Conservation (phyloP, 2,888 invertebrate species). For the Alcis repandata region DNA sequence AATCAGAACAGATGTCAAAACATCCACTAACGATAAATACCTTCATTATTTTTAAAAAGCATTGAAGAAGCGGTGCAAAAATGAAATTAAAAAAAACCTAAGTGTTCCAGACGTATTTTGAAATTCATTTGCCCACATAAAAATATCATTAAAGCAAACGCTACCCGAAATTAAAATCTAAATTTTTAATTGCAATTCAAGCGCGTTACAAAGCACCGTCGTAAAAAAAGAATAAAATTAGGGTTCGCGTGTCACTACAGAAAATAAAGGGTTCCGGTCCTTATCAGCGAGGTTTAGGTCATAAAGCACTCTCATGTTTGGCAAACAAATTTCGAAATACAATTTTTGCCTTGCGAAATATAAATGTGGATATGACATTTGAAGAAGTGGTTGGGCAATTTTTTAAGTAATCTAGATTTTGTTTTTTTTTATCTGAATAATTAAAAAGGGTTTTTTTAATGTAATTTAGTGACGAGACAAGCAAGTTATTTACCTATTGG, state of each 20-base stretch:
- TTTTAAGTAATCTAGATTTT: no score
- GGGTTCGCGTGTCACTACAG: conserved; percentile 56
- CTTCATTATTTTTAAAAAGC: background rate
- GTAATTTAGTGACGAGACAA: no score
- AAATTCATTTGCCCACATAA: conserved; percentile 25
- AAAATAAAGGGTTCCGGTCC: conserved; percentile 46
- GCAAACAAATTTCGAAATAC: conserved; percentile 70
- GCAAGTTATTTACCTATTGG: no score
- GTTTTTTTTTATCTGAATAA: no score
- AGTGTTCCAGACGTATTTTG: background rate
- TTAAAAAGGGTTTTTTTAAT: no score
- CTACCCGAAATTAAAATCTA: conserved; percentile 27
- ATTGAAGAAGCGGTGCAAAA: background rate
- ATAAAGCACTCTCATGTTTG: conserved; percentile 70
- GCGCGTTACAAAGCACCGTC: conserved; percentile 25
- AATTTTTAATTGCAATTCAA: conserved; percentile 45
- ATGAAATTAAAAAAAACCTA: background rate
- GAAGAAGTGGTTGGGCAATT: no score
- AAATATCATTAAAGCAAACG: conserved; percentile 19
- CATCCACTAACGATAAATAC: background rate
- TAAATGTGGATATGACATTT: conserved; percentile 51
- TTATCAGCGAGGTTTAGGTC: conserved; percentile 59
- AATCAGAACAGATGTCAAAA: background rate
- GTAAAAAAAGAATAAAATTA: conserved; percentile 53
- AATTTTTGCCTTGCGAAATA: conserved; percentile 48